Conservation (phyloP, 2,113 vertebrate genomes). For the Litocranius walleri region DNA sequence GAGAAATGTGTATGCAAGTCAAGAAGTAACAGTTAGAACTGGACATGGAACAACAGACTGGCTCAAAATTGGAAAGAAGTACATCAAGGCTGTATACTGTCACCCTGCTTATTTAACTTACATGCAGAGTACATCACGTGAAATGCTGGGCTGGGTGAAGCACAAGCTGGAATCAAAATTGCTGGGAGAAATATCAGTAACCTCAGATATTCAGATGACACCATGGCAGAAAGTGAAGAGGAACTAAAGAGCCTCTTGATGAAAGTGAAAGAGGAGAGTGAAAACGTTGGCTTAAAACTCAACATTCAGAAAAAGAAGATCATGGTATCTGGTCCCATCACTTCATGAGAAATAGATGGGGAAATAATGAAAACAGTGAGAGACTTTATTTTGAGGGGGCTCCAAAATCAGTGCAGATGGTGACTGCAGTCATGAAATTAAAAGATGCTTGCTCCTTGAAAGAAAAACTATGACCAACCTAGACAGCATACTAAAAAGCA, state of each 20-base stretch:
- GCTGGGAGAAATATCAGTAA: neutral
- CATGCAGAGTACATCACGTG: neutral
- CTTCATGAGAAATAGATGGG: neutral
- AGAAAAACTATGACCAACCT: neutral
- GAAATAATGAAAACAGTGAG: neutral
- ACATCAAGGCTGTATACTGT: neutral
- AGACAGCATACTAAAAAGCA: neutral
- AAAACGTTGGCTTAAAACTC: neutral
- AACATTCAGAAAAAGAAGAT: neutral
- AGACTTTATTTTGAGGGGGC: neutral
- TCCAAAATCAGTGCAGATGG: neutral
- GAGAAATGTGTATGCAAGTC: neutral
- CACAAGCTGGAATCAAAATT: neutral
- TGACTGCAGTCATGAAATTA: neutral
- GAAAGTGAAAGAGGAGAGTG: neutral
- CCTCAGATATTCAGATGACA: neutral
- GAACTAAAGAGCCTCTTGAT: neutral
- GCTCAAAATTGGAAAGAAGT: neutral
- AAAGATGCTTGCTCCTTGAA: neutral
- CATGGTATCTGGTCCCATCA: neutral
- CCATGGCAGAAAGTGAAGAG: rapidly evolving
- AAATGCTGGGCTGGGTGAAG: neutral
- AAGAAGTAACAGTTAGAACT: neutral
- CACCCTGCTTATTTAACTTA: neutral
- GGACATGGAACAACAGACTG: neutral